A percentile compares a stretch with the other conserved stretches of the same genome.
Evolutionary conservation across 2,888 invertebrate species (phyloP).

Genomic region (Stenodema calcarata): DNA sequence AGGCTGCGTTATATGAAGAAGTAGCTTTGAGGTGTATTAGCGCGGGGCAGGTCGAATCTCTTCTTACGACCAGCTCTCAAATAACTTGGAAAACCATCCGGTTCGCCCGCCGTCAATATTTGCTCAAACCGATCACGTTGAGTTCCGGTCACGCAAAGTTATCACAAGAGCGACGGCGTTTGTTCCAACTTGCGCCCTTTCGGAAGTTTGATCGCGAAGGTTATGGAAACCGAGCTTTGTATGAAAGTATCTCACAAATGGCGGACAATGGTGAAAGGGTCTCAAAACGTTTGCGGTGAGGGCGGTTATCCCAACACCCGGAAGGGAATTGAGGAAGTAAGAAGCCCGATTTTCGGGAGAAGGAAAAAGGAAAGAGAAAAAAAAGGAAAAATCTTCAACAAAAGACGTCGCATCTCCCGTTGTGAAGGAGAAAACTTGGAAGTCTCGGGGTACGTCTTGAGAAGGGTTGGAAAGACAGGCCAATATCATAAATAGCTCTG

Average conservation of each 20-base stretch:
- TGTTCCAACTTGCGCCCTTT: too few relatives aligned
- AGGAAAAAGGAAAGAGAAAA: neutral
- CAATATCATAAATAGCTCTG: slow-evolving; percentile 47
- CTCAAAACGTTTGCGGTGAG: neutral
- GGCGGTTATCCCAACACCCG: neutral
- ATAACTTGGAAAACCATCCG: too few relatives aligned
- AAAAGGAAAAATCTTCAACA: slow-evolving; percentile 20
- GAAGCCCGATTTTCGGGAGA: neutral
- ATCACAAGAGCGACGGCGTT: too few relatives aligned
- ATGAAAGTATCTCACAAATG: slow-evolving; percentile 28
- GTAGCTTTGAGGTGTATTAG: too few relatives aligned
- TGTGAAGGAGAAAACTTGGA: neutral
- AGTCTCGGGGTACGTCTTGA: neutral
- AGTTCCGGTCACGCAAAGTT: too few relatives aligned
- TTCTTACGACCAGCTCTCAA: too few relatives aligned
- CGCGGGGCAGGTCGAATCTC: too few relatives aligned
- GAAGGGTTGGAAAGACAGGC: neutral
- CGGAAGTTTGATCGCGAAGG: neutral
- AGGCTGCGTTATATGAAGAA: too few relatives aligned
- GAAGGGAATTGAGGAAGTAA: neutral
- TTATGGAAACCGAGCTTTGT: neutral
- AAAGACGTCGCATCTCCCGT: neutral
- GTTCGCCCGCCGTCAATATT: too few relatives aligned
- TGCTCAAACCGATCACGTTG: too few relatives aligned
- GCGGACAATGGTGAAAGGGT: slow-evolving; percentile 7